Conservation (phyloP, 2,113 vertebrate species). For the Tricholaema leucomelas region DNA sequence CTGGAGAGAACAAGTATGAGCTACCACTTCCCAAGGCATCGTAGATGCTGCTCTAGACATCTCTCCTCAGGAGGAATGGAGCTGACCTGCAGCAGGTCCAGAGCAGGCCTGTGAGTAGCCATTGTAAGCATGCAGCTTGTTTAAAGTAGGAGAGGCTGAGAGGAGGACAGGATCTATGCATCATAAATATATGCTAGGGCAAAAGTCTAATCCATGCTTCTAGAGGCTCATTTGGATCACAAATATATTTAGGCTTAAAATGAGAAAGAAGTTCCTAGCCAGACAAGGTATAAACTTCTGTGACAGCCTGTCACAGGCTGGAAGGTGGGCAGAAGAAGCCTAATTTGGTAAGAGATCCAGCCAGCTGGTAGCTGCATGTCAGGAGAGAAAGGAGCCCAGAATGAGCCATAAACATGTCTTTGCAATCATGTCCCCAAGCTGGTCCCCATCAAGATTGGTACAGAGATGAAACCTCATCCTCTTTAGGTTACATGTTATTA, state of each 20-base stretch:
- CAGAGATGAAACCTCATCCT: not conserved
- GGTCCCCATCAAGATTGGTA: not conserved
- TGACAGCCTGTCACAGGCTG: slow-evolving; percentile 28
- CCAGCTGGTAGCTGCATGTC: slow-evolving; percentile 2
- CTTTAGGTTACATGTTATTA: not conserved
- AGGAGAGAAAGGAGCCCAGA: slow-evolving; percentile 9
- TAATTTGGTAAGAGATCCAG: slow-evolving; percentile 47
- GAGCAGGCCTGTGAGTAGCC: not conserved
- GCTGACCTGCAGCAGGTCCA: not conserved
- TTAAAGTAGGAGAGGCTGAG: not conserved
- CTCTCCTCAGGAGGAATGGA: not conserved
- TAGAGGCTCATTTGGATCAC: slow-evolving; percentile 20
- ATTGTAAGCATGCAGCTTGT: not conserved
- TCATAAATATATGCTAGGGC: not conserved
- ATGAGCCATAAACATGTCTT: not conserved
- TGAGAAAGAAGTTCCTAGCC: slow-evolving; percentile 41
- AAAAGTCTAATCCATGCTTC: not conserved
- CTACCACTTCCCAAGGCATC: not conserved
- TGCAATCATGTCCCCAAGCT: not conserved
- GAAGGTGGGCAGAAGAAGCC: slow-evolving; percentile 37
- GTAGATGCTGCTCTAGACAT: not conserved
- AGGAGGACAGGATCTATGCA: not conserved
- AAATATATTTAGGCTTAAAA: slow-evolving; percentile 40
- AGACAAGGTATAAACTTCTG: slow-evolving; percentile 23
- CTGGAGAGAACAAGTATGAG: not conserved